phyloP scores from a whole-genome alignment of 2,888 invertebrate genomes.

The Horisme vitalbata region DNA sequence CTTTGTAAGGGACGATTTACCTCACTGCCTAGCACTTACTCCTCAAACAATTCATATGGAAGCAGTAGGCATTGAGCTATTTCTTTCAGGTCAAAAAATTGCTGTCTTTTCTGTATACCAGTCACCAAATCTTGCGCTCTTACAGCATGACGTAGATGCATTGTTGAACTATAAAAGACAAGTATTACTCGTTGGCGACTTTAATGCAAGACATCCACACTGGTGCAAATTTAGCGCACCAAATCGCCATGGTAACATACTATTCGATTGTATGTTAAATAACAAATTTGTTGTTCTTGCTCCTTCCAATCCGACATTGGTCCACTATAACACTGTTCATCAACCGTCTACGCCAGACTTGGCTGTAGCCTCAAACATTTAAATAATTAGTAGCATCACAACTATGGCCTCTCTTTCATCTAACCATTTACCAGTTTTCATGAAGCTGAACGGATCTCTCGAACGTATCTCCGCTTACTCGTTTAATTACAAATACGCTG shows the following conservation, averaged over 20 bases:
- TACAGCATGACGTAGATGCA: too few species aligned
- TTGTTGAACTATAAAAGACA: not conserved
- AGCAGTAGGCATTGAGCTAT: too few species aligned
- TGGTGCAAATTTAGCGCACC: not conserved
- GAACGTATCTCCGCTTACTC: not conserved
- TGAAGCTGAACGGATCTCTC: not conserved
- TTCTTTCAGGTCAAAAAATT: too few species aligned
- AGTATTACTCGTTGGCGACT: slow-evolving; percentile 1
- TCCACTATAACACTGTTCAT: not conserved
- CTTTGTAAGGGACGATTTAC: too few species aligned
- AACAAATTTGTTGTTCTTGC: not conserved
- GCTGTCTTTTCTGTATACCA: not conserved
- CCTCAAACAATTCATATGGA: not conserved
- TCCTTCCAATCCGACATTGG: not conserved
- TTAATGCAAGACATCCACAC: too few species aligned
- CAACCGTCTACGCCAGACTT: not conserved
- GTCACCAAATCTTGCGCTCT: slow-evolving; percentile 1
- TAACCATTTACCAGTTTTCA: too few species aligned
- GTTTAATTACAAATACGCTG: not conserved
- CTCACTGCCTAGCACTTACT: not conserved
- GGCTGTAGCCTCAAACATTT: too few species aligned
- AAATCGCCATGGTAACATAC: too few species aligned
- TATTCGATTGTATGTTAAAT: too few species aligned
- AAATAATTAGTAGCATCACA: too few species aligned
- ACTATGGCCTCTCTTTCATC: too few species aligned